These are phyloP conservation scores for Drosophila percnosoma DNA, from an alignment of 2,888 invertebrate genomes.

Conservation along the genomic window DNA sequence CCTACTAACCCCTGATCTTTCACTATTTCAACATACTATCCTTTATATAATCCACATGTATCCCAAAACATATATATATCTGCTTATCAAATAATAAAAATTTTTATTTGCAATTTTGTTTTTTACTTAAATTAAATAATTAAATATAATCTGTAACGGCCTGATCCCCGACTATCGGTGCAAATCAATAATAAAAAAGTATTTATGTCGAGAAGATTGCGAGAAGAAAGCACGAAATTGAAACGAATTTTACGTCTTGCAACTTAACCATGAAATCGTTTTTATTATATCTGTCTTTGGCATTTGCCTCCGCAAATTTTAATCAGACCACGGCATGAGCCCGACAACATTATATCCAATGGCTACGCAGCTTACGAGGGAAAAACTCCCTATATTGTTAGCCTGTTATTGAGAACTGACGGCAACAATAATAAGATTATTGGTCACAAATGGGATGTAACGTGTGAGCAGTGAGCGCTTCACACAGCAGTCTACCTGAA, in stretches of 20 bases:
- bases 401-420: constrained; percentile 49
- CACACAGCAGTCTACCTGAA: constrained; percentile 27
- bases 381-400: constrained; percentile 69
- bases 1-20: constrained; percentile 19
- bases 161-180: neutral
- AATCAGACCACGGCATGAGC: neutral
- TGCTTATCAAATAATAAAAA: neutral
- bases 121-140: neutral
- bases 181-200: neutral
- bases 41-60: neutral
- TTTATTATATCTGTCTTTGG: constrained; percentile 10
- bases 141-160: neutral
- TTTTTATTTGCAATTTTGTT: neutral
- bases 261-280: constrained; percentile 22
- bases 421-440: constrained; percentile 35
- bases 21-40: neutral
- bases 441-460: constrained; percentile 38
- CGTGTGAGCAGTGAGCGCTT: constrained; percentile 44
- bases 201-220: neutral
- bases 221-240: neutral
- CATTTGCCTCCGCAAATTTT: neutral
- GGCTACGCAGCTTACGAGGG: constrained; percentile 63
- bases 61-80: neutral
- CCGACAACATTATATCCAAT: constrained; percentile 58
- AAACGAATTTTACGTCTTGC: neutral